phyloP scores from a whole-genome alignment of 2,888 invertebrate species.

The Litoditis marina region DNA sequence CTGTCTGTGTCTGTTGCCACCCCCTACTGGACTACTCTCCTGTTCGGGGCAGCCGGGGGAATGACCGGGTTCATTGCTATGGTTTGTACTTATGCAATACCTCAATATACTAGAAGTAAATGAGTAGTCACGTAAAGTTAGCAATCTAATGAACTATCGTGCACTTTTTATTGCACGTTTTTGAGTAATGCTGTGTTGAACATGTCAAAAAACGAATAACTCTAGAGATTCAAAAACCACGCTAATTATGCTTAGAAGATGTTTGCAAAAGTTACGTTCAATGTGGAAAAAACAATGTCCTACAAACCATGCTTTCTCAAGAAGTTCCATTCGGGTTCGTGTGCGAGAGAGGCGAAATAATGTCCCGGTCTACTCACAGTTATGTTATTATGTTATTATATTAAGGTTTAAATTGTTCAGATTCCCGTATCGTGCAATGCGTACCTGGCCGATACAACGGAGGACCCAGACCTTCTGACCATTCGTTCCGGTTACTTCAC shows the following conservation, averaged over 20 bases:
- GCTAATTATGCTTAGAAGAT: conserved; percentile 27
- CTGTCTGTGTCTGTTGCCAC: conserved; percentile 28
- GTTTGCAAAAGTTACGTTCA: conserved; percentile 30
- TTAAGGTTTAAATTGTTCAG: too few relatives aligned
- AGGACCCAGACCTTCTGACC: conserved; percentile 26
- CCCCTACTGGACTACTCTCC: conserved; percentile 32
- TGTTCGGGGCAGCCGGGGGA: conserved; percentile 11
- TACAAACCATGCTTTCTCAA: too few relatives aligned
- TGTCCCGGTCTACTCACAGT: too few relatives aligned
- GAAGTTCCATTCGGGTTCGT: too few relatives aligned
- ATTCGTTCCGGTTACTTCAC: conserved; percentile 36
- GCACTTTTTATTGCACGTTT: too few relatives aligned
- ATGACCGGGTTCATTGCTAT: conserved; percentile 18
- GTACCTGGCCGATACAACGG: conserved; percentile 46
- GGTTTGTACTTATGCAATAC: conserved; percentile 8
- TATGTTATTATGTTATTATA: too few relatives aligned
- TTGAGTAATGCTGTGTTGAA: too few relatives aligned
- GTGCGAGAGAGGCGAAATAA: not conserved
- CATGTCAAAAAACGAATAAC: not conserved
- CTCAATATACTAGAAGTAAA: too few relatives aligned
- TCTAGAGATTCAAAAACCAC: too few relatives aligned
- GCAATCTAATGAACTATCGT: too few relatives aligned
- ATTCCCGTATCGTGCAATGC: conserved; percentile 47
- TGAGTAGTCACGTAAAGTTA: too few relatives aligned
- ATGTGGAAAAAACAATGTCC: too few relatives aligned